Base-by-base conservation (phyloP, 2,113 vertebrate genomes). In the Oenanthe oenanthe region DNA sequence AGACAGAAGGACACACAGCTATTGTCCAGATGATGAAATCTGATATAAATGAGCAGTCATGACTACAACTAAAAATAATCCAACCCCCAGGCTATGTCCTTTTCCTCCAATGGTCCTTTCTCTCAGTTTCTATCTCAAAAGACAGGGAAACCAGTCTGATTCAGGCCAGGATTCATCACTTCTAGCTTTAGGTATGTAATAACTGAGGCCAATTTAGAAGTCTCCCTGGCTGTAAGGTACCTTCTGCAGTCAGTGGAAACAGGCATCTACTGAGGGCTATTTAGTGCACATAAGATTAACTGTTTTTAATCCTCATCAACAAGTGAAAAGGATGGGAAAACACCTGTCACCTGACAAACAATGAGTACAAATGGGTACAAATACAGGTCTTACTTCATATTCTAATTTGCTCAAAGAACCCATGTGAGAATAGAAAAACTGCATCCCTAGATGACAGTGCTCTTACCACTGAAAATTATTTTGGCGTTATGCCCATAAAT, bases 31-130 rank as follows among this genome's bases (percentile, higher is more conserved):
- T 79, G 24, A 45, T 36, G 73, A 65, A 70, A 43, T 48, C 10
- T 53, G 47, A 38, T 26, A 28, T 17, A 70, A 74, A 58, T n/a
- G 73, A 73, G 3, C 38, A 65, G 5, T 21, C 18, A 62, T 19
- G 14, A 61, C n/a, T 53, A 65, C 17, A 32, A 71, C 29, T 42
- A 10, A 60, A 95, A 86, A 89, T 25, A 67, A 66, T 15, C 3
- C 0, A 1, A 32, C 5, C 19, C 24, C 9, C 1, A 7, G 45
- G 17, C 7, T 50, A 25, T 32, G 9, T 42, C 12, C 7, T 63
- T 63, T 22, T 73, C 7, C 13, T 74, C 9, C 32, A 4, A 13
- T 42, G 43, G 67, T 63, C 17, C 17, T 87, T 70, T 81, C 17
- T 56, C 68, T 79, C 67, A 70, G 8, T 22, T 77, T 84, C 60